Percentiles rank a stretch among this genome's conserved stretches.
Evolutionary conservation across 2,113 vertebrate genomes (phyloP).

Genomic region (Tetrax tetrax): DNA sequence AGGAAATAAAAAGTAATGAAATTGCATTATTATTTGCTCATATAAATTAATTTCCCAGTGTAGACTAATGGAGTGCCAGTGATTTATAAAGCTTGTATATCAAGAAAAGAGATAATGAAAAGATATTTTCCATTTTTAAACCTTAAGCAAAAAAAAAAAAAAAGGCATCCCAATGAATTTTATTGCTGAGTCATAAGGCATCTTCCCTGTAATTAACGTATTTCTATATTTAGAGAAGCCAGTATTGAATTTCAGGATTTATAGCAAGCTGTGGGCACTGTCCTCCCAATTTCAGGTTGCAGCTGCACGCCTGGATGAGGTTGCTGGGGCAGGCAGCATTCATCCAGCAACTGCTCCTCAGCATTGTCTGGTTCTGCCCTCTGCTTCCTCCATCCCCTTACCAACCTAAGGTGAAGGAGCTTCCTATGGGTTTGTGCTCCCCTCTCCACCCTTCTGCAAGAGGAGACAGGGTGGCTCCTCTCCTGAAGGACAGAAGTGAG

Average conservation of each 20-base stretch:
- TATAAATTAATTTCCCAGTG: neutral
- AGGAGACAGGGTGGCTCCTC: neutral
- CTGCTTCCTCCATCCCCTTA: neutral
- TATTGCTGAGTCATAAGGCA: neutral
- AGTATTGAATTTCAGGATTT: neutral
- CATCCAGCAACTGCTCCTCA: neutral
- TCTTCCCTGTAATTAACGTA: neutral
- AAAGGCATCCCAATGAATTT: neutral
- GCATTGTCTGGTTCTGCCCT: fast-evolving
- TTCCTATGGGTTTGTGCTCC: neutral
- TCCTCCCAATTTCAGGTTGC: neutral
- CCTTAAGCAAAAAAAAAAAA: neutral
- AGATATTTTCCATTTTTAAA: conserved; percentile 10
- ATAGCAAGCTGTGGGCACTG: neutral
- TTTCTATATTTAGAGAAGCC: neutral
- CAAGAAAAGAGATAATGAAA: conserved; percentile 7
- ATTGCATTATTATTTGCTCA: conserved; percentile 6
- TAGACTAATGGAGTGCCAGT: neutral
- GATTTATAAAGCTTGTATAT: conserved; percentile 6
- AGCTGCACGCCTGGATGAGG: neutral
- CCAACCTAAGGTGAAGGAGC: neutral
- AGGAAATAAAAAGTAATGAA: neutral
- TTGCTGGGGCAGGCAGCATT: neutral
- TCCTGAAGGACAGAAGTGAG: neutral
- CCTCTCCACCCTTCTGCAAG: neutral